phyloP scores from a whole-genome alignment of 2,888 invertebrate genomes.

The Bugula neritina region DNA sequence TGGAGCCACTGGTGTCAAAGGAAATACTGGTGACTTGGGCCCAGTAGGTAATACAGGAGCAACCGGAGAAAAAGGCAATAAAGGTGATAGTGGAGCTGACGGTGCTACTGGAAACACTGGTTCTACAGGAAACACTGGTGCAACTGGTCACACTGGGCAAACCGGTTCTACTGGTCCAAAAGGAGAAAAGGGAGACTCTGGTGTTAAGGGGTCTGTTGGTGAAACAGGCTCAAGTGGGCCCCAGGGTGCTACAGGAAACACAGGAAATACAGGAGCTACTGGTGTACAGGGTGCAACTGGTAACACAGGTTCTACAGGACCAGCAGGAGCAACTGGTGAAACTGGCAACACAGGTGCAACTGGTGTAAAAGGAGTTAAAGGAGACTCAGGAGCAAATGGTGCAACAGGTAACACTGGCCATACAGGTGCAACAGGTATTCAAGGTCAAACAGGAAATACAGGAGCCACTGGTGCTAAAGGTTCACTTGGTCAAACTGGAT shows the following conservation, averaged over 20 bases:
- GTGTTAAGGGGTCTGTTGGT: neutral
- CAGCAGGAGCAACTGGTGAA: neutral
- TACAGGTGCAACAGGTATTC: slow-evolving; percentile 18
- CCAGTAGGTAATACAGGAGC: neutral
- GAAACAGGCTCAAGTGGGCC: neutral
- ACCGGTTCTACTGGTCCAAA: neutral
- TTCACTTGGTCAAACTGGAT: slow-evolving; percentile 26
- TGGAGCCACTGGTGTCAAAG: neutral
- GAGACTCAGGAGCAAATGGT: slow-evolving; percentile 19
- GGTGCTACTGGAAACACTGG: slow-evolving; percentile 29
- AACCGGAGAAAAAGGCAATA: slow-evolving; percentile 9
- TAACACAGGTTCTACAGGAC: slow-evolving; percentile 28
- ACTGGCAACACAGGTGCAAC: slow-evolving; percentile 26
- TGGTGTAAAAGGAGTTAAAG: slow-evolving; percentile 6
- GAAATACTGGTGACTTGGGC: slow-evolving; percentile 1
- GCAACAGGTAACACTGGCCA: slow-evolving; percentile 23
- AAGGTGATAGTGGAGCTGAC: slow-evolving; percentile 8
- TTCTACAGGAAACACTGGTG: slow-evolving; percentile 30
- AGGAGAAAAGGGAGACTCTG: slow-evolving; percentile 8
- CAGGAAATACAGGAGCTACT: slow-evolving; percentile 21
- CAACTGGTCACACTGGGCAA: slow-evolving; percentile 25
- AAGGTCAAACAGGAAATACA: slow-evolving; percentile 21
- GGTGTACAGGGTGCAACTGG: slow-evolving; percentile 28
- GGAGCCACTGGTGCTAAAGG: slow-evolving; percentile 28
- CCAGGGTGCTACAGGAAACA: slow-evolving; percentile 7